These are phyloP conservation scores for Steinernema khuongi DNA, from an alignment of 1,140 invertebrate genomes.

Conservation along the genomic window DNA sequence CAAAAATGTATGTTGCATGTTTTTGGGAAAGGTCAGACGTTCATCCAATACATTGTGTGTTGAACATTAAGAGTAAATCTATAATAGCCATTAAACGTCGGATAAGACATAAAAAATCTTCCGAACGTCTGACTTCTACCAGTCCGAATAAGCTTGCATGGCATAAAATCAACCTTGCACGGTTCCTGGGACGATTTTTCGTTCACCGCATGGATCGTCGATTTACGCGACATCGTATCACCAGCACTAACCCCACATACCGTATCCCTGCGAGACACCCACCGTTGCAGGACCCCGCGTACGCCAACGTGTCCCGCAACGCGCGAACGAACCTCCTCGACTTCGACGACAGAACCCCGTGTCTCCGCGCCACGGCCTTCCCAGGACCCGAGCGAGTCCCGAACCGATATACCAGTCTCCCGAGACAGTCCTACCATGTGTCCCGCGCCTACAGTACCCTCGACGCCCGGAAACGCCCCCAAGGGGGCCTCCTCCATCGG, in stretches of 20 bases:
- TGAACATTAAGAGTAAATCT: no score
- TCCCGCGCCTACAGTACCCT: not conserved
- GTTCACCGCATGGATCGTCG: no score
- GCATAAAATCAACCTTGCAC: no score
- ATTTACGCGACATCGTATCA: no score
- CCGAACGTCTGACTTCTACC: no score
- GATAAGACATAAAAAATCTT: no score
- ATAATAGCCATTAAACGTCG: no score
- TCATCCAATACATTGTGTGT: no score
- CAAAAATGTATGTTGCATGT: not conserved
- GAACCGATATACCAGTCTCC: constrained; percentile 12
- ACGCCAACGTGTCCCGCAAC: not conserved
- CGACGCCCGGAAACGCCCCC: not conserved
- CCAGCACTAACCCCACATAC: not conserved
- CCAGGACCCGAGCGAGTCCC: not conserved
- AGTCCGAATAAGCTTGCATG: no score
- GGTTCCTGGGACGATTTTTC: no score
- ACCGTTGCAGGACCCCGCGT: no score
- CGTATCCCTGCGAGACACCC: no score
- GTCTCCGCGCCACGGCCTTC: not conserved
- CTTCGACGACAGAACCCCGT: constrained; percentile 1
- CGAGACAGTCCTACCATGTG: not conserved
- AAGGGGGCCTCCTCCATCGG: not conserved
- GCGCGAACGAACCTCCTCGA: constrained; percentile 6
- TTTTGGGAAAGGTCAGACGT: not conserved